Base-by-base conservation (phyloP, 2,113 vertebrate genomes). In the Bubalus kerabau region DNA sequence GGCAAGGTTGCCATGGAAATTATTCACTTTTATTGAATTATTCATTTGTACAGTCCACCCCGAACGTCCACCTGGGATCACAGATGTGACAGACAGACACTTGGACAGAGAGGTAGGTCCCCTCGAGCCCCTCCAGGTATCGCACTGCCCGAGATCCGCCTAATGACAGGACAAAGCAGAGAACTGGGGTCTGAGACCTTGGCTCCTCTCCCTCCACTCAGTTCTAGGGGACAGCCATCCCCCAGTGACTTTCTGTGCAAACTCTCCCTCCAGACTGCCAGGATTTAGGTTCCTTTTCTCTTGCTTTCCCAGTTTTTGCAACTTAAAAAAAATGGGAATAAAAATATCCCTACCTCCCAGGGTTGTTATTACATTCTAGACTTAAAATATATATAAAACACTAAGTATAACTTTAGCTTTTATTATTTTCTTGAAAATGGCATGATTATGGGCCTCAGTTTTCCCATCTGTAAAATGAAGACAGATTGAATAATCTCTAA, bases 1-100 rank as follows among this genome's bases (percentile, higher is more conserved):
- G 86, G 60, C 59, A 88, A 82, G 91, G 97, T 98, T 98, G 91
- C 97, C 97, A 98, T 98, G 98, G 98, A 95, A 97, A 97, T 98
- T 94, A 93, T 60, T 96, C 93, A 89, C 88, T 95, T 93, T 91
- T 67, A 88, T 62, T 98, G 95, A 98, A 97, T 98, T 95, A 98
- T 96, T 97, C 92, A 97, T 96, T 88, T 91, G 88, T 12, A 21
- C 40, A 4, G 87, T 88, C 97, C 92, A 85, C 76, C 81, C 62
- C 40, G 24, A 84, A 52, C 3, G 0, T 90, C 40, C 81, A 59
- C 50, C 60, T 13, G 12, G 78, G 76, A 48, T 80, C 62, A 30
- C 0, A 1, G 46, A 36, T 40, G 80, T 60, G 94, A 94, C 90
- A 94, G 76, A 97, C 52, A 90, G 95, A 96, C 92, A 90, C 71